Evolutionary conservation across 2,888 invertebrate genomes (phyloP), one percentile per base, ranked within the genome.

Genomic region (Lissonota sp.): DNA sequence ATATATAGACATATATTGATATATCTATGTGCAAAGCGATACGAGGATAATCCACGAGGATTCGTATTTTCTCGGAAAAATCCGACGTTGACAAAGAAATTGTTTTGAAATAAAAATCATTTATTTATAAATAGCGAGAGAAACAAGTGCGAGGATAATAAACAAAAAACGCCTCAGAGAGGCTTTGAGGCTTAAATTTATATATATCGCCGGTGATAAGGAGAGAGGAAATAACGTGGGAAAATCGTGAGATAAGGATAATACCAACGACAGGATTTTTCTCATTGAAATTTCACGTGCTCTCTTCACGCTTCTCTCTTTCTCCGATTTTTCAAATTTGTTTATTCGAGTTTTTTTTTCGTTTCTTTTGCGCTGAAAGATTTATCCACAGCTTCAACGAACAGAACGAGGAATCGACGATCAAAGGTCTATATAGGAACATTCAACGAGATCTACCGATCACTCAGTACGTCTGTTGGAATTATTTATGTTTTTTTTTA

Each of bases 71-170:
- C 26, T 26, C 26, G 1, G 26, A 26, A 26, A n/a, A 26, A 26
- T 26, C 26, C 26, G 3, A 26, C 26, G 26, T 26, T 26, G 72
- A 60, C 37, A 72, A 1, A 69, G n/a, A 55, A 42, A 51, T 53
- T 58, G 7, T 53, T 55, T 12, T 16, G 14, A n/a, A 46, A 44
- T 26, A 16, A 57, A 14, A 39, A 40, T 39, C 49, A 57, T n/a
- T n/a, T 7, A n/a, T 4, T n/a, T 10, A 58, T 6, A 60, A 55
- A 7, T 7, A 49, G 49, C 14, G 44, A 51, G 37, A 6, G 53
- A 26, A 40, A 42, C 12, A 12, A 66, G 63, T 78, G 78, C 44
- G 57, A 42, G 64, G 62, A 55, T 71, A 60, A 71, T n/a, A 12
- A 16, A 55, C 12, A 5, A 42, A 16, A 44, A 44, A 44, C 6